These are phyloP conservation scores for Monochamus saltuarius DNA, from an alignment of 1,140 invertebrate genomes.

Conservation along the genomic window DNA sequence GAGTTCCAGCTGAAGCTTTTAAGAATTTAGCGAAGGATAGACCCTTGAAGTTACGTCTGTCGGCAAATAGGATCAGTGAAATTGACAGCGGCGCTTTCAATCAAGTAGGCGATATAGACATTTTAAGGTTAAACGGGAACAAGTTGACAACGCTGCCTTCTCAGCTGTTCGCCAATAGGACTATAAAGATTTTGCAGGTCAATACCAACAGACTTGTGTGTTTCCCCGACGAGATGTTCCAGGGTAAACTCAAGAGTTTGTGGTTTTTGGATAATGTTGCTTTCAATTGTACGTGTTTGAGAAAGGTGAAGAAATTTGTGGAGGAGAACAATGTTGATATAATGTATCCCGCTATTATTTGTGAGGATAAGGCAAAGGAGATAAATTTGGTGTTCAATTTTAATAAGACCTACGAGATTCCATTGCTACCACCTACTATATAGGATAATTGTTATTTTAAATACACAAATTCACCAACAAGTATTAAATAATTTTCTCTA, in stretches of 20 bases:
- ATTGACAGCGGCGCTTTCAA: constrained; percentile 25
- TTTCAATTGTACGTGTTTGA: constrained; percentile 30
- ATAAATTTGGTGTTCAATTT: constrained; percentile 32
- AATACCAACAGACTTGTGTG: constrained; percentile 30
- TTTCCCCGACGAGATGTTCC: constrained; percentile 25
- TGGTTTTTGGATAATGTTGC: constrained; percentile 25
- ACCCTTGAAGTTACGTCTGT: constrained; percentile 28
- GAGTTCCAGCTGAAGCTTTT: constrained; percentile 26
- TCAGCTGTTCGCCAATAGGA: constrained; percentile 28
- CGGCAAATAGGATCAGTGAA: constrained; percentile 28
- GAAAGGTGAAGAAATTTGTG: constrained; percentile 22
- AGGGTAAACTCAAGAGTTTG: constrained; percentile 19
- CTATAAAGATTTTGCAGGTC: constrained; percentile 22
- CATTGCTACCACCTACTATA: constrained; percentile 6
- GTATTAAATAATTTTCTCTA: too few relatives aligned
- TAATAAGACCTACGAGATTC: constrained; percentile 32
- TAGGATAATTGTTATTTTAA: background rate
- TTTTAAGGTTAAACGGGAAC: constrained; percentile 28
- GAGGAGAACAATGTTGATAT: constrained; percentile 21
- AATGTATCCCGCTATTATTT: constrained; percentile 33
- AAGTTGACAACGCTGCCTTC: constrained; percentile 21
- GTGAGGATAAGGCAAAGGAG: constrained; percentile 27
- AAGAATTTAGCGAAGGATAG: constrained; percentile 24
- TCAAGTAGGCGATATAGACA: constrained; percentile 16
- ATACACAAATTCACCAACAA: background rate